Base-by-base conservation (phyloP, 2,797 vertebrate genomes). In the Tenualosa ilisha region DNA sequence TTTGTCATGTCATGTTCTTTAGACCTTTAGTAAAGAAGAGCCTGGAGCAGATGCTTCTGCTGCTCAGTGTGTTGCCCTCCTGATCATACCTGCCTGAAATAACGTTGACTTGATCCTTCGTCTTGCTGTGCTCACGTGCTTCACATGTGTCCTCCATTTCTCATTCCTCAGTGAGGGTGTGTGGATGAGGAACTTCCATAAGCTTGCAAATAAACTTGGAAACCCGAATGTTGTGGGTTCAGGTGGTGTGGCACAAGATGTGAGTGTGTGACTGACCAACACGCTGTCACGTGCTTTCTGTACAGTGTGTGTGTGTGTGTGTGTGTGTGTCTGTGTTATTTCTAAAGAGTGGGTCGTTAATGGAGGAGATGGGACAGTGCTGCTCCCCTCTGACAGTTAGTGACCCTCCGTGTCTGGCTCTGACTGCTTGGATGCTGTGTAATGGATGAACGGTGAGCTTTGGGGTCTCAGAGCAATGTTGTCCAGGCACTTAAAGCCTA, bases 271-370 rank as follows among this genome's bases (percentile, higher is more conserved):
- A 56, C 54, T 56, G 54, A 56, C 15, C 54, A 4, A 4, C 15
- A 11, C 9, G 9, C 24, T 65, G 61, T 65, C 61, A 65, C n/a
- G 26, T 9, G 9, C 0, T 63, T 22, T 63, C 22, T 63, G 13
- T 59, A 17, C 20, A 31, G 81, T 85, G 79, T 53, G 61, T 84
- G 83, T 75, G 63, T 84, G 65, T 54, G 65, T 79, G 68, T 53
- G 26, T 75, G 68, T 59, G 40, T 61, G 75, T 75, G 68, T 75
- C 31, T 75, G 31, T 75, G 20, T 75, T 65, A 65, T 65, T 65
- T 13, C 31, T 65, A 24, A 24, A 9, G 63, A 31, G 24, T 31
- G 63, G 24, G 24, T 65, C 13, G 63, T 31, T 65, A 65, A 65
- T 65, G 63, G 63, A 65, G 63, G 24, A 65, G 63, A 65, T 3